Base-by-base conservation (phyloP, 2,113 vertebrate genomes). In the Lycaon pictus region DNA sequence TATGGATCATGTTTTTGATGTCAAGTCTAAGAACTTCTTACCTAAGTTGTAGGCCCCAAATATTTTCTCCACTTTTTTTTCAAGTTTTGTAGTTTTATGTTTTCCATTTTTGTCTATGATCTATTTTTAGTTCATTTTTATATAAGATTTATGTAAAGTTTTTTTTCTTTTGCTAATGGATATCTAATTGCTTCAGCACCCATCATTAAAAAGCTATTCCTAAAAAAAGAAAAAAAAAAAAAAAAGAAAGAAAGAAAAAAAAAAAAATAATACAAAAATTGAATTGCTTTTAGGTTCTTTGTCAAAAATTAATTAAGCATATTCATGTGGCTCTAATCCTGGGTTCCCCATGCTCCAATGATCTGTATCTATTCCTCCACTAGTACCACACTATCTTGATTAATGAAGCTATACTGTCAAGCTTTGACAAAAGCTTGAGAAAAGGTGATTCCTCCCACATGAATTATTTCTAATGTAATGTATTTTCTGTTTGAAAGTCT, bases 251-350 rank as follows among this genome's bases (percentile, higher is more conserved):
- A 43, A 43, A 43, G 43, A 43, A 43, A 43, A 43, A 43, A n/a
- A n/a, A n/a, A n/a, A n/a, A n/a, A n/a, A n/a, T n/a, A n/a, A n/a
- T n/a, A n/a, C n/a, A n/a, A n/a, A n/a, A n/a, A n/a, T n/a, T 85
- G 63, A 55, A 96, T 35, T 93, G 55, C 37, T 86, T 90, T 63
- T 85, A 79, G 22, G 32, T 62, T 35, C 65, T 90, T 85, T 63
- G 20, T 96, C 27, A 94, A 90, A 93, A 90, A 93, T 62, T 53
- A 95, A 69, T 88, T 67, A 90, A 48, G 37, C 15, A 72, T 65
- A 86, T 90, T 96, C 90, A 72, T 87, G 51, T 86, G 58, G 29
- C 13, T 60, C 72, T 93, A 93, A 81, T 87, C 93, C 58, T 87
- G 65, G 56, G 35, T 67, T 60, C 53, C 5, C 53, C n/a, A 55